phyloP scores from a whole-genome alignment of 2,797 vertebrate genomes.

The Anguilla anguilla region DNA sequence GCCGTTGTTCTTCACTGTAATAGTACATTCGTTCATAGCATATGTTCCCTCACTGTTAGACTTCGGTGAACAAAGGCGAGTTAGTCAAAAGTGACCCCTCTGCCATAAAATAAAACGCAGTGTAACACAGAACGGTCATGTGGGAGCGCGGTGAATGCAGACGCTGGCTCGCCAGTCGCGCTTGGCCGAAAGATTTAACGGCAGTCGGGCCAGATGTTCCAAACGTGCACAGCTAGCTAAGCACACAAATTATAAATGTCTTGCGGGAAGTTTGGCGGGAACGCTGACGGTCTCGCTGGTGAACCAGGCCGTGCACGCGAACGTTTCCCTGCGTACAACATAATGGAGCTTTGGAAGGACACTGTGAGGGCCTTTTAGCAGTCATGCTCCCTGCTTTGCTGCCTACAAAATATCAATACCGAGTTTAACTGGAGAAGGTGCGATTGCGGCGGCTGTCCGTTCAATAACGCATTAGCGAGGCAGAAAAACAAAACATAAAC shows the following conservation, averaged over 20 bases:
- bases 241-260: background rate
- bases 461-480: background rate
- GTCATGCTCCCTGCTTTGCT: background rate
- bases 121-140: background rate
- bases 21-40: background rate
- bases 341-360: background rate
- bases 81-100: background rate
- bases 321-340: background rate
- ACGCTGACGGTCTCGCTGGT: background rate
- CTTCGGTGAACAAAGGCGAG: conserved; percentile 7
- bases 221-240: background rate
- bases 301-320: background rate
- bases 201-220: background rate
- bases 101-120: background rate
- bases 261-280: background rate
- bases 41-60: background rate
- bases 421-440: background rate
- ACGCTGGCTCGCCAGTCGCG: background rate
- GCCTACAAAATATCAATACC: background rate
- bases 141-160: background rate
- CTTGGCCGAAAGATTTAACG: background rate
- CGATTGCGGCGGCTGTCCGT: background rate
- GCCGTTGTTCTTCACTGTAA: background rate
- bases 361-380: background rate
- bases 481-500: background rate